Base-by-base conservation (phyloP, 2,888 invertebrate species). In the Chirona hameri region DNA sequence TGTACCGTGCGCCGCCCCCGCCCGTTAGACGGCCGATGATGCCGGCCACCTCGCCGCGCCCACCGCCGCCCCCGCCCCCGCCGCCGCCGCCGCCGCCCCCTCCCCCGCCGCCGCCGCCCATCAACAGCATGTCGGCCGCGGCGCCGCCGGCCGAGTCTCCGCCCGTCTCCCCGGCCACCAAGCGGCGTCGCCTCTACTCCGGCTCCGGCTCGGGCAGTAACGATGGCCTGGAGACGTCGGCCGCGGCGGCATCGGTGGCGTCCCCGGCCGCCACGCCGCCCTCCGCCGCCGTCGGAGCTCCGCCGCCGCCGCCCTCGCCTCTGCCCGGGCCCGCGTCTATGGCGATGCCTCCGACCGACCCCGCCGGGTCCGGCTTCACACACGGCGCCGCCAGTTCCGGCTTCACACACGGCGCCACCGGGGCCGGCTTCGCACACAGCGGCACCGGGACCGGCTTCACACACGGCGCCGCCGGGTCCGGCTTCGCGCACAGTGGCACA, bases 141-240 rank as follows among this genome's bases (percentile, higher is more conserved):
- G 76, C 39, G 39, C 39, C 76, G 10, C 76, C 76, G 76, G 15
- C 39, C 18, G 39, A 39, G 27, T 18, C 18, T 29, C 72, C 72
- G 31, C 72, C 72, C 76, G 39, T 21, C 76, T 76, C 76, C 18
- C 76, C 76, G 14, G 76, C 76, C 46, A 76, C 39, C 76, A 76
- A 76, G 76, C 76, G 76, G 46, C 76, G 76, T 12, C 76, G 76
- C 72, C 21, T 52, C 52, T 18, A 52, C 52, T 52, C 52, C 18
- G 52, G 29, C 76, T 76, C 76, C 1, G 76, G 76, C 46, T 76
- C 76, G 7, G 39, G 76, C 76, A 21, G 76, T 39, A 39, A 39
- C 46, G 76, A 76, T 5, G 76, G 76, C 5, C 76, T 39, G 76
- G 39, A 21, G 21, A 76, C 76, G 0, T 39, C 46, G 24, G 76